These are phyloP conservation scores for Linnaemya vulpina DNA, from an alignment of 2,888 invertebrate species.

Conservation along the genomic window DNA sequence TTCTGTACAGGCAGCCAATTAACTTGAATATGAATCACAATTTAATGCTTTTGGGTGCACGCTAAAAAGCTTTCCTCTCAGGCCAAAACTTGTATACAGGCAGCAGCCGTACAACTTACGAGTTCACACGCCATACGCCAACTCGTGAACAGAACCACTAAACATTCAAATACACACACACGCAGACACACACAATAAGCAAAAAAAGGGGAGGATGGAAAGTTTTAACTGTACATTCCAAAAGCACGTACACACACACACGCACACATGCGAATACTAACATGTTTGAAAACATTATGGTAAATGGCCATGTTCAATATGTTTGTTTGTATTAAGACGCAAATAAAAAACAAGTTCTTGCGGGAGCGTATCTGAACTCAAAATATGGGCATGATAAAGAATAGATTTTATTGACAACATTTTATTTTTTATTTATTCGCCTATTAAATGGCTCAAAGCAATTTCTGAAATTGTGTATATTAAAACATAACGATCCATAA, in stretches of 20 bases:
- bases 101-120: neutral
- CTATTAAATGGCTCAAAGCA: neutral
- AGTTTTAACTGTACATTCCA: conserved; percentile 46
- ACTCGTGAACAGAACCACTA: neutral
- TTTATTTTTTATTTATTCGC: conserved; percentile 11
- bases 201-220: conserved; percentile 28
- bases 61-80: too few species aligned
- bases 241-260: conserved; percentile 3
- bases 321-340: conserved; percentile 26
- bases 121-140: neutral
- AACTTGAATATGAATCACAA: too few species aligned
- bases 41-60: too few species aligned
- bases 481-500: neutral
- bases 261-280: neutral
- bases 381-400: conserved; percentile 6
- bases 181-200: neutral
- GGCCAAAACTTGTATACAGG: too few species aligned
- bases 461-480: neutral
- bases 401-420: conserved; percentile 43
- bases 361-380: neutral
- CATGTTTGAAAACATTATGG: conserved; percentile 49
- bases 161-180: conserved; percentile 7
- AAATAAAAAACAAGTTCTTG: conserved; percentile 17
- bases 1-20: too few species aligned
- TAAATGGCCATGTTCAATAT: conserved; percentile 65